Evolutionary conservation across 2,888 invertebrate species (phyloP).

Genomic region (Archips xylosteana): DNA sequence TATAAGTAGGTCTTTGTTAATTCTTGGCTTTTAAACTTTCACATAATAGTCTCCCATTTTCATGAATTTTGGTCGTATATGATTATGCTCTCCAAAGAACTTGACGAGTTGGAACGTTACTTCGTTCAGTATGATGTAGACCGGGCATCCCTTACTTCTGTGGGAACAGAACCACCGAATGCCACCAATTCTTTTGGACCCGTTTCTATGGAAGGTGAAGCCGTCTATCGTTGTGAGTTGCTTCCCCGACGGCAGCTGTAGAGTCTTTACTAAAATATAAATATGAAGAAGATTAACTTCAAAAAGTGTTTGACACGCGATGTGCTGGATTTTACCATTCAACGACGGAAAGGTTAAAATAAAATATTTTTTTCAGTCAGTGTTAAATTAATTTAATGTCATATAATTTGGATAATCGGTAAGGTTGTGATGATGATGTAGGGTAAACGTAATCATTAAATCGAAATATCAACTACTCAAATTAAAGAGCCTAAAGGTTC

Average conservation of each 20-base stretch:
- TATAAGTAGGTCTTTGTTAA: background rate
- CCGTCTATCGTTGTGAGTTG: conserved; percentile 30
- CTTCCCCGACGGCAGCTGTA: conserved; percentile 27
- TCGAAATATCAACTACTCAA: background rate
- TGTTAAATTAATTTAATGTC: too few species aligned
- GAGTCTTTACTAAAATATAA: conserved; percentile 24
- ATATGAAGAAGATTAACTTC: background rate
- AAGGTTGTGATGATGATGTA: background rate
- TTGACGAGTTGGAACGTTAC: background rate
- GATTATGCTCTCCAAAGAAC: conserved; percentile 45
- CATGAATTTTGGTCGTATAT: conserved; percentile 42
- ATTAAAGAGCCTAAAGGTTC: background rate
- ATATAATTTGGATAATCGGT: too few species aligned
- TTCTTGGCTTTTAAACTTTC: conserved; percentile 14
- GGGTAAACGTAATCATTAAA: background rate
- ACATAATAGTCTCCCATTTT: conserved; percentile 19
- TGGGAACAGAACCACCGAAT: conserved; percentile 37
- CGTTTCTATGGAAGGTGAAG: conserved; percentile 37
- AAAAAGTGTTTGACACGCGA: background rate
- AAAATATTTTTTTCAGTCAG: too few species aligned
- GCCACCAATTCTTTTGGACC: conserved; percentile 17
- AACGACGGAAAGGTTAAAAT: too few species aligned
- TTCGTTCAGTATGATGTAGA: conserved; percentile 33
- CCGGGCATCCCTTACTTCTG: conserved; percentile 21
- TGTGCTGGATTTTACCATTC: too few species aligned